Percentiles rank a stretch among this genome's conserved stretches.
phyloP scores from a whole-genome alignment of 2,113 vertebrate species.

The Petroica traversi region DNA sequence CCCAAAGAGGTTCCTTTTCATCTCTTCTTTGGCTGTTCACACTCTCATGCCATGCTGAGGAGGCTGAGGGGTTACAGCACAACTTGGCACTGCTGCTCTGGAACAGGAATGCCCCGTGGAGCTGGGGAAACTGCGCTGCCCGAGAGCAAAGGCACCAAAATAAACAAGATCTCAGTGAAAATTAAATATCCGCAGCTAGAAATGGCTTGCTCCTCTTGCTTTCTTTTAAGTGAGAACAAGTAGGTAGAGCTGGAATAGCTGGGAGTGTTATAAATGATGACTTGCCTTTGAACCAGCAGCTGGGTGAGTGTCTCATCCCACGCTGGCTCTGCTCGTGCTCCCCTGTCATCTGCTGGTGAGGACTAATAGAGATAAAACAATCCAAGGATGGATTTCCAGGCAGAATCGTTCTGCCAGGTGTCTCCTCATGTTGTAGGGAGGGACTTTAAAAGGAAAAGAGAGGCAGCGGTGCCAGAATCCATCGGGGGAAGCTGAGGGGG shows the following conservation, averaged over 20 bases:
- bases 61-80: background rate
- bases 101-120: background rate
- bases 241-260: conserved; percentile 10
- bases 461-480: background rate
- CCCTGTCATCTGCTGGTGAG: conserved; percentile 27
- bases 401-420: background rate
- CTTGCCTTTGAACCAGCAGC: conserved; percentile 55
- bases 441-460: background rate
- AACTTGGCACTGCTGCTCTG: background rate
- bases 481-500: background rate
- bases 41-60: too few relatives aligned
- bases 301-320: conserved; percentile 56
- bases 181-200: background rate
- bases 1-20: background rate
- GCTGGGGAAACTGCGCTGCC: background rate
- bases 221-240: background rate
- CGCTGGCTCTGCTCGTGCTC: conserved; percentile 17
- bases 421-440: background rate
- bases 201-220: background rate
- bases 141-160: background rate
- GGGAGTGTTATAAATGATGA: conserved; percentile 53
- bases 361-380: conserved; percentile 53
- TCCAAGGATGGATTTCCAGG: background rate
- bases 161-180: background rate
- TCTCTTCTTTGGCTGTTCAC: background rate